Conservation (phyloP, 2,113 vertebrate genomes). For the Xenotilapia leptura region DNA sequence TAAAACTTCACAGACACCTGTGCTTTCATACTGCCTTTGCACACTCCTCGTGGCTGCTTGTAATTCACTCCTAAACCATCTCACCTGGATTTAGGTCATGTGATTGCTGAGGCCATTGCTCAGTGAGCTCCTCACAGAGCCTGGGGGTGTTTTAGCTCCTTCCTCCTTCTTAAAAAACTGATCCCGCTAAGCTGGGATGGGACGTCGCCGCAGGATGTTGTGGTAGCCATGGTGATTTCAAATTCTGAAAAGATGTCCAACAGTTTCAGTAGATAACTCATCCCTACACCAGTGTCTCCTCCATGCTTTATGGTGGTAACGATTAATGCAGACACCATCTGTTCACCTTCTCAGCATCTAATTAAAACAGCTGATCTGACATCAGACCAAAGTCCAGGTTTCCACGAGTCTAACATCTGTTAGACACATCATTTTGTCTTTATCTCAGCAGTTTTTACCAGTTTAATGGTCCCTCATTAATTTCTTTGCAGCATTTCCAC, state of each 20-base stretch:
- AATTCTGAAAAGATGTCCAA: not conserved
- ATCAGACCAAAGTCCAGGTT: not conserved
- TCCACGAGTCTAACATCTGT: not conserved
- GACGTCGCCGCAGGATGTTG: not conserved
- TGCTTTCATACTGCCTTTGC: not conserved
- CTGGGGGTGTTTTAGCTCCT: not conserved
- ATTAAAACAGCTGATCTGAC: not conserved
- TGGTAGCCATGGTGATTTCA: not conserved
- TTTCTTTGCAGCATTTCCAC: not conserved
- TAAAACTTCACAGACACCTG: not conserved
- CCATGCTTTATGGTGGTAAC: not conserved
- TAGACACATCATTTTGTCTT: not conserved
- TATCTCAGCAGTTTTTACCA: not conserved
- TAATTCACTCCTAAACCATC: not conserved
- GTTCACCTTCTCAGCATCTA: not conserved
- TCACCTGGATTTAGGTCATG: not conserved
- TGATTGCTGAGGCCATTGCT: not conserved
- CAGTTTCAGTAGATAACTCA: not conserved
- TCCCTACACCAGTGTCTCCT: not conserved
- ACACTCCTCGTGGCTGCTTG: accelerated
- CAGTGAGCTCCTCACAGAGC: not conserved
- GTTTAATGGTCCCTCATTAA: not conserved
- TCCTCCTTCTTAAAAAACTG: not conserved
- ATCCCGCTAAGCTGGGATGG: not conserved
- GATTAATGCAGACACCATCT: not conserved